Evolutionary conservation across 1,140 invertebrate species (phyloP), one percentile per base, ranked within the genome.

Genomic region (Drosophila asahinai): DNA sequence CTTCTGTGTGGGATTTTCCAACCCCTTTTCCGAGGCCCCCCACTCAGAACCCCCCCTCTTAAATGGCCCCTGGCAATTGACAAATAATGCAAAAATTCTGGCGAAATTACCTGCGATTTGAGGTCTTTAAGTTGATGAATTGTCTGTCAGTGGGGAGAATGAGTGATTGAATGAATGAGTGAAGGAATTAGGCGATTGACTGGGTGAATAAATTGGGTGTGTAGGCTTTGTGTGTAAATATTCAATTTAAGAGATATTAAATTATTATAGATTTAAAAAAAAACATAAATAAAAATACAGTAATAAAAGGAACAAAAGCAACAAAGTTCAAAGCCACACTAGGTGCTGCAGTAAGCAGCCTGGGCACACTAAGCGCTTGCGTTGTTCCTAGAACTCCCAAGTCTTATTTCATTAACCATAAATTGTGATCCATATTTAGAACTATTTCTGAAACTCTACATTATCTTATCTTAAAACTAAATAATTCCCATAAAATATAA

Each of bases 1-100:
- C 15, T 12, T 2, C 15, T 36, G 9, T 9, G 2, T 22, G 15
- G 8, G 30, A 22, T 55, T 55, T 55, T 55, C 40, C 38, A 9
- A 1, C 22, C 40, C 27, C 52, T 55, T 55, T 55, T 19, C 30
- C 30, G 12, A 3, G 27, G 6, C 42, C 40, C 33, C 30, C 3
- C 22, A 19, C 19, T 19, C 19, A 19, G 19, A 19, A 19, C 19
- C 19, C 19, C 9, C 14, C 38, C n/a, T 36, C 14, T 51, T 30
- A 38, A 52, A 19, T 42, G 22, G 45, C 25, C 11, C 58, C 19
- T n/a, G 40, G 80, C 83, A 65, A 87, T 87, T 87, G 80, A 87
- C 80, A 87, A 87, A 87, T 87, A 83, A 83, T 87, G 80, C 83
- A 81, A 87, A 87, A 87, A 77, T 77, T 68, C 55, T 65, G 78